Evolutionary conservation across 2,797 vertebrate species (phyloP).

Genomic region (Rousettus madagascariensis): DNA sequence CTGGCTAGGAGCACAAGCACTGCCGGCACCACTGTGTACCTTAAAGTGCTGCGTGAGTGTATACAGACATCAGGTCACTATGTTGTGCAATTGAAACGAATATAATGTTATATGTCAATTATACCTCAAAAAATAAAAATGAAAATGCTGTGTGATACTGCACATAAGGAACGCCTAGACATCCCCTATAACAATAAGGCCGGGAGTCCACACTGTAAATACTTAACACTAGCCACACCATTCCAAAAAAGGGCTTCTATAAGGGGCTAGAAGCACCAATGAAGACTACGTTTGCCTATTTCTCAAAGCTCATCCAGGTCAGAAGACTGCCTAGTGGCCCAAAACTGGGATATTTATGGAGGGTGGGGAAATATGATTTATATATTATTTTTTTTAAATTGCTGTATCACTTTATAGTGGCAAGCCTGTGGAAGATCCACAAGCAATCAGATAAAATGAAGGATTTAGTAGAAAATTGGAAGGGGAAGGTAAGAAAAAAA

Average conservation of each 20-base stretch:
- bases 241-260: neutral
- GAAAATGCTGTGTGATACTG: neutral
- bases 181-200: neutral
- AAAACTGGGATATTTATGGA: neutral
- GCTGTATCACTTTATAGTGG: neutral
- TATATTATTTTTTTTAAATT: neutral
- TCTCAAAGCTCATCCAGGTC: neutral
- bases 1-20: neutral
- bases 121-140: neutral
- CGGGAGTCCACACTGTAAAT: neutral
- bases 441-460: neutral
- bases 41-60: neutral
- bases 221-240: neutral
- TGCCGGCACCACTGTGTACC: fast-evolving
- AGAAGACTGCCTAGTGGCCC: neutral
- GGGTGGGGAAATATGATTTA: neutral
- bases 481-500: neutral
- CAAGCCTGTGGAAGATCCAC: neutral
- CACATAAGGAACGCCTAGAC: neutral
- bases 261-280: neutral
- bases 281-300: neutral
- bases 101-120: no score
- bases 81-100: no score
- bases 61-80: no score
- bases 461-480: neutral